A percentile compares a stretch with the other conserved stretches of the same genome.
phyloP scores from a whole-genome alignment of 2,797 vertebrate species.

The Phataginus tricuspis region DNA sequence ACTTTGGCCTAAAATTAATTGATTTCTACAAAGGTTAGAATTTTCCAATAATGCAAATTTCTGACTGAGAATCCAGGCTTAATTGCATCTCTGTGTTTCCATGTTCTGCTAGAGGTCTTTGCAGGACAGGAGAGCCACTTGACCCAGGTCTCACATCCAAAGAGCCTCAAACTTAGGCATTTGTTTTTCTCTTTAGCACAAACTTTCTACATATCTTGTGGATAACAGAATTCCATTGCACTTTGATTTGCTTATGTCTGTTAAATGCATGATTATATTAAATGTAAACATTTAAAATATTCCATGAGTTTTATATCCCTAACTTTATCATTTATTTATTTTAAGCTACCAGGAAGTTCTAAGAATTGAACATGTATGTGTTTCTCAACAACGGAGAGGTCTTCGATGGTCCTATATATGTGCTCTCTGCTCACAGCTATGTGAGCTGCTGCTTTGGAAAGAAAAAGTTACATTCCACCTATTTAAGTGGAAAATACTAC shows the following conservation, averaged over 20 bases:
- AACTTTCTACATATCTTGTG: not conserved
- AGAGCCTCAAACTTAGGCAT: not conserved
- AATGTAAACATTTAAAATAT: constrained; percentile 39
- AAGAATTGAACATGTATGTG: not conserved
- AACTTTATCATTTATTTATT: not conserved
- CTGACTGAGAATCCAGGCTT: not conserved
- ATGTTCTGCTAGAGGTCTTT: not conserved
- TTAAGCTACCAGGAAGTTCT: not conserved
- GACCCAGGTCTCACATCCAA: not conserved
- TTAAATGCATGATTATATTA: not conserved
- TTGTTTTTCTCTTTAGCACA: not conserved
- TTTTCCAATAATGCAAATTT: constrained; percentile 31
- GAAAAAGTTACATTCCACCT: not conserved
- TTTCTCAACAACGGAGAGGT: not conserved
- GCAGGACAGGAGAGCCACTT: not conserved
- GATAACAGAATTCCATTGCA: not conserved
- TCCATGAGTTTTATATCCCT: not conserved
- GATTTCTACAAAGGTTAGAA: constrained; percentile 25
- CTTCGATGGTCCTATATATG: not conserved
- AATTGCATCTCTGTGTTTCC: not conserved
- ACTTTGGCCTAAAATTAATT: not conserved
- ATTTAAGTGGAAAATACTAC: not conserved
- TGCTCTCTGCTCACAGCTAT: not conserved
- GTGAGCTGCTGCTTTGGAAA: not conserved
- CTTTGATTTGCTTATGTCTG: not conserved